A percentile compares a stretch with the other conserved stretches of the same genome.
Evolutionary conservation across 30 jellyfish, hydroid and myxozoan genomes (phyloP).

Genomic region (Aurelia aurita complex sp. Pacific): DNA sequence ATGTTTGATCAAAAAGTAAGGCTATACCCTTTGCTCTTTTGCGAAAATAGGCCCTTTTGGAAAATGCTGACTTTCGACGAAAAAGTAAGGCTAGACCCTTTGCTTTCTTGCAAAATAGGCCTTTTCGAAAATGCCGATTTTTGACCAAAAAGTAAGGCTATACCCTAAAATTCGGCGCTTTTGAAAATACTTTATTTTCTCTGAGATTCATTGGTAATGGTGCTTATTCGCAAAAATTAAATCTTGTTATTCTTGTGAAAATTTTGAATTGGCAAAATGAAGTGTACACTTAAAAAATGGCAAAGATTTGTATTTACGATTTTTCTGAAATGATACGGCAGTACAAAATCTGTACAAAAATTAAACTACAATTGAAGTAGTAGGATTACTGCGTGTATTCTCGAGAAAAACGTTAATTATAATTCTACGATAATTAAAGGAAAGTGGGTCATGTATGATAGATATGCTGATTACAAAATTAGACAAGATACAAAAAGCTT

Average conservation of each 20-base stretch:
- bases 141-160: constrained; percentile 5
- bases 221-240: no score
- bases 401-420: background rate
- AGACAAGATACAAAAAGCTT: background rate
- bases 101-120: background rate
- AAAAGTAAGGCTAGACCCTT: constrained; percentile 19
- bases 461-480: background rate
- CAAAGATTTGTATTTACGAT: background rate
- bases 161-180: background rate
- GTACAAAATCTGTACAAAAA: constrained; percentile 45
- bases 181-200: background rate
- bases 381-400: background rate
- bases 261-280: background rate
- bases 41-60: background rate
- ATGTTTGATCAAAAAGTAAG: background rate
- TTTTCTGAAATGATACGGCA: background rate
- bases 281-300: background rate
- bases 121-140: background rate
- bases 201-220: background rate
- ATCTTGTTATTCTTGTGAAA: no score
- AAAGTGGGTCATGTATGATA: background rate
- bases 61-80: background rate
- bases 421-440: background rate
- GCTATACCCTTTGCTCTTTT: background rate
- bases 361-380: constrained; percentile 43